A percentile compares a stretch with the other conserved stretches of the same genome.
Evolutionary conservation across 2,888 invertebrate species (phyloP).

Genomic region (Xylota sylvarum): DNA sequence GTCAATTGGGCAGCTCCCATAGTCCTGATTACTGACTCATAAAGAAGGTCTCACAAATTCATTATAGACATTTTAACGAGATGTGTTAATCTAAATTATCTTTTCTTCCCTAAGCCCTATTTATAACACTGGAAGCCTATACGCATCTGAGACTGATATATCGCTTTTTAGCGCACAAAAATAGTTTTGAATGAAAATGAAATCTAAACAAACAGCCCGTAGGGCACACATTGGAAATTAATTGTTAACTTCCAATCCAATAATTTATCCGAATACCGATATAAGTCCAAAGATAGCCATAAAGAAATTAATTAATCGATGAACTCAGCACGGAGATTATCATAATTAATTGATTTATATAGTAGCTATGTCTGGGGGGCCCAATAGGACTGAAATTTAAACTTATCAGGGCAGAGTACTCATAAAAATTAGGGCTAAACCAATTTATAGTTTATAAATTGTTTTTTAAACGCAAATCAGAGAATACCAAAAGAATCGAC

Average conservation of each 20-base stretch:
- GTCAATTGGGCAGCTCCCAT: no score
- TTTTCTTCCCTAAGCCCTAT: neutral
- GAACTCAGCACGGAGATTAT: neutral
- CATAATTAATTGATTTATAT: slow-evolving; percentile 23
- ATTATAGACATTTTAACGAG: neutral
- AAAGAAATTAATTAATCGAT: slow-evolving; percentile 5
- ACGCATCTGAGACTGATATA: neutral
- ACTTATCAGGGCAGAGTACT: neutral
- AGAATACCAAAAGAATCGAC: no score
- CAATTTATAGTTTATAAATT: neutral
- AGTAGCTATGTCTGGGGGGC: neutral
- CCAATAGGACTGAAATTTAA: neutral
- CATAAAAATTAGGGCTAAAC: neutral
- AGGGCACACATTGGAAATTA: slow-evolving; percentile 27
- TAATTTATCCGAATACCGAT: slow-evolving; percentile 8
- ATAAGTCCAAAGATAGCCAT: neutral
- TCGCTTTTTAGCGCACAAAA: neutral
- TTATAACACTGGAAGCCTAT: neutral
- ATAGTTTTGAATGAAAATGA: slow-evolving; percentile 12
- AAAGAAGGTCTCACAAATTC: neutral
- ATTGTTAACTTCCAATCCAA: slow-evolving; percentile 13
- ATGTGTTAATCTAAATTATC: neutral
- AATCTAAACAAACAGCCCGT: slow-evolving; percentile 12
- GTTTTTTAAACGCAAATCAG: neutral
- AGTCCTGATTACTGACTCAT: no score